Evolutionary conservation across 2,113 vertebrate species (phyloP).

Genomic region (Arizona elegans): DNA sequence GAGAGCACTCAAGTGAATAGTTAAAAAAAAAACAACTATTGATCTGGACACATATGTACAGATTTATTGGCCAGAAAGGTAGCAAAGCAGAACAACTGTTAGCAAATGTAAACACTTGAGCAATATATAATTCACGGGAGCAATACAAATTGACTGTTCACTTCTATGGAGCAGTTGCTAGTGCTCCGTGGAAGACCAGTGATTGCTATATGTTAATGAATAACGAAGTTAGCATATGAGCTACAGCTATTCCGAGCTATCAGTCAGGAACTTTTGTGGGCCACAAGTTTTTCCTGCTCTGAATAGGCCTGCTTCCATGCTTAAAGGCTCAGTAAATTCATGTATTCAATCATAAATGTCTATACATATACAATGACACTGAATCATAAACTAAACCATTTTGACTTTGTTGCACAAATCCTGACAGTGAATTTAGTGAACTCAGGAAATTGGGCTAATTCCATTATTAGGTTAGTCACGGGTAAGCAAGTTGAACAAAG

Average conservation of each 20-base stretch:
- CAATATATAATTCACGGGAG: background rate
- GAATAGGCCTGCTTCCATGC: background rate
- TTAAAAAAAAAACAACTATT: background rate
- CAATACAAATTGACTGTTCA: background rate
- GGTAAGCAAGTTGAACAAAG: background rate
- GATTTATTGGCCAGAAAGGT: background rate
- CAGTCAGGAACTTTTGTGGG: background rate
- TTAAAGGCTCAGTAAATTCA: background rate
- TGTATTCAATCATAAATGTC: background rate
- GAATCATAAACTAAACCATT: background rate
- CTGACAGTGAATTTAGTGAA: background rate
- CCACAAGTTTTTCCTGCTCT: background rate
- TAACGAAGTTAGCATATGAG: background rate
- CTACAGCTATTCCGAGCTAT: background rate
- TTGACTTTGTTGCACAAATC: background rate
- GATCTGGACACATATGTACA: background rate
- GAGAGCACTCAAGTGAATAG: background rate
- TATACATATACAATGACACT: background rate
- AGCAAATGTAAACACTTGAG: background rate
- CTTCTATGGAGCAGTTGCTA: background rate
- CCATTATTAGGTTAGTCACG: background rate
- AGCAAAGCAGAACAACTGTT: background rate
- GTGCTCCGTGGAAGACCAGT: background rate
- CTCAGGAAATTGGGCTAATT: background rate
- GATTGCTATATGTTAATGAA: background rate